These are phyloP conservation scores for Halcyon senegalensis DNA, from an alignment of 2,113 vertebrate genomes.

Conservation along the genomic window DNA sequence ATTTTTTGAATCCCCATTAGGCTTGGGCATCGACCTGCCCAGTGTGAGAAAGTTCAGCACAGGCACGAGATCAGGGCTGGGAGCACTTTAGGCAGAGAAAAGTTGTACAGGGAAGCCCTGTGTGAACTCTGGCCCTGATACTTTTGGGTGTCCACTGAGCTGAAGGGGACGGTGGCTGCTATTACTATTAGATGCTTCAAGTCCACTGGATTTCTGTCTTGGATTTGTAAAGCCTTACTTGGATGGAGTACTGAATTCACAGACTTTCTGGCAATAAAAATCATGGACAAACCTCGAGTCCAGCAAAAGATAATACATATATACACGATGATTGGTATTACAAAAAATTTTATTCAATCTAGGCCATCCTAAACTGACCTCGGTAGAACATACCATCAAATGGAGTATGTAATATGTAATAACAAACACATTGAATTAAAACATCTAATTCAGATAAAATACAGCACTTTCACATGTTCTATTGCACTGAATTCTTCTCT, in stretches of 20 bases:
- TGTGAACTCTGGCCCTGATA: not conserved
- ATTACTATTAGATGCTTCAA: not conserved
- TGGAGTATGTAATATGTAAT: not conserved
- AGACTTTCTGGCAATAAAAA: not conserved
- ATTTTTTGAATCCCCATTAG: rapidly evolving
- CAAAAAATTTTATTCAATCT: not conserved
- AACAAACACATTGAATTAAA: not conserved
- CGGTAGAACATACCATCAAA: not conserved
- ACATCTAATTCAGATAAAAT: not conserved
- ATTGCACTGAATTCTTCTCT: not conserved
- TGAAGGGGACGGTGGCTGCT: rapidly evolving
- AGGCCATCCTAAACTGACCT: not conserved
- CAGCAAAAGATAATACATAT: not conserved
- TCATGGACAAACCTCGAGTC: not conserved
- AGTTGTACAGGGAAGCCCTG: not conserved
- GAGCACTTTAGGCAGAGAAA: rapidly evolving
- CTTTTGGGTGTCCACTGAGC: not conserved
- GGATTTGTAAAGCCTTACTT: not conserved
- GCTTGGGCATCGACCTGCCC: not conserved
- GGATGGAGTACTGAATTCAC: not conserved
- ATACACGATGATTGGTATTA: not conserved
- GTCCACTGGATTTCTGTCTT: not conserved
- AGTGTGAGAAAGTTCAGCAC: not conserved
- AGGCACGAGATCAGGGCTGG: not conserved
- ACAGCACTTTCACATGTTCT: not conserved